A percentile compares a stretch with the other conserved stretches of the same genome.
These are phyloP conservation scores for Gavia stellata DNA, from an alignment of 2,113 vertebrate genomes.

Conservation along the genomic window DNA sequence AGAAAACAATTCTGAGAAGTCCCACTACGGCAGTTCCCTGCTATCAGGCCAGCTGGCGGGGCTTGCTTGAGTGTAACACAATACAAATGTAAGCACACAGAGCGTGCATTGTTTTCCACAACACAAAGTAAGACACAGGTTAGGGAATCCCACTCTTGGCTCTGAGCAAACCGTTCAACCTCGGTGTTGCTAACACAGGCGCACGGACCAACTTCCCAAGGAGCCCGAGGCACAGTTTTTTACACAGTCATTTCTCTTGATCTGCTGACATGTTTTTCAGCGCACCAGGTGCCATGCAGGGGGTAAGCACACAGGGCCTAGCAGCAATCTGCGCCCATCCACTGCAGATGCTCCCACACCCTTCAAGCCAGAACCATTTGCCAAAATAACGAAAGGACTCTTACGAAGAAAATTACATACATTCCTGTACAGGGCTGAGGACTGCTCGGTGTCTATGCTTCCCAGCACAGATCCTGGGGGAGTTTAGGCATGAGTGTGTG, in stretches of 20 bases:
- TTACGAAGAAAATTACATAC: neutral
- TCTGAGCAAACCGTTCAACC: fast-evolving
- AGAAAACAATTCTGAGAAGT: constrained; percentile 7
- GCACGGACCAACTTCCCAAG: neutral
- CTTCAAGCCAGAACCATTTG: neutral
- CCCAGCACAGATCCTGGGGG: neutral
- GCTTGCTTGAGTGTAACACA: neutral
- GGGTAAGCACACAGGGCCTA: neutral
- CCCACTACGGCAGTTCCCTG: neutral
- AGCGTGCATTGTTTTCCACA: neutral
- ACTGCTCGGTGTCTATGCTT: neutral
- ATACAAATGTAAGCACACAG: neutral
- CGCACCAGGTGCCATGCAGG: fast-evolving
- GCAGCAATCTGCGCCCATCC: neutral
- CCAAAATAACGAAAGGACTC: neutral
- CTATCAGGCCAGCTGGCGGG: neutral
- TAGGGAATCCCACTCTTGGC: neutral
- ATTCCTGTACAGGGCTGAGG: neutral
- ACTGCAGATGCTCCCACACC: neutral
- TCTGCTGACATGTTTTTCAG: neutral
- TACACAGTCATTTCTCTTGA: neutral
- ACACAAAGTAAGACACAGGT: neutral
- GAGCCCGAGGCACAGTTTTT: neutral
- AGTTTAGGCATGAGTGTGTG: neutral
- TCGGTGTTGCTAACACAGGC: neutral